Evolutionary conservation across 1,140 invertebrate species (phyloP), one percentile per base, ranked within the genome.

Genomic region (Brachionus paranguensis): DNA sequence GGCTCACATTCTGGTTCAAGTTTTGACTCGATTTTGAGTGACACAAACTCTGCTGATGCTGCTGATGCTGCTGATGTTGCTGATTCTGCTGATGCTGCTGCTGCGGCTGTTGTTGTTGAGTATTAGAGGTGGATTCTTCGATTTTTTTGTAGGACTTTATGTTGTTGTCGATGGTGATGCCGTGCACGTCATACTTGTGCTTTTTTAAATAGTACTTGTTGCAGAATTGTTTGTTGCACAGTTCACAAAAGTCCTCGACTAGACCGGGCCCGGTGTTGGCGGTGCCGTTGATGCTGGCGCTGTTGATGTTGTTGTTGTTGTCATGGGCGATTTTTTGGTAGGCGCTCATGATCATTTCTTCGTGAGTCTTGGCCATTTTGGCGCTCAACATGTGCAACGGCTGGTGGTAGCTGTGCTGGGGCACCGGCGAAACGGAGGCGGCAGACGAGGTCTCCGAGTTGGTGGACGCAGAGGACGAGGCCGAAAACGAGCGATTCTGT

Each of bases 171-270:
- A 72, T 78, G 24, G 29, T 33, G 55, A 84, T 72, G 27, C 83
- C 83, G 64, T 84, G 83, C 8, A 84, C 83, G 74, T 84, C 83
- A 47, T 41, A 65, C 50, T 74, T 74, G 55, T 84, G 83, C 41
- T 84, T 84, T 64, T 55, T 74, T 3, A 84, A 43, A 60, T 84
- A 84, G 43, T 84, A 84, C 53, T 84, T 84, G 74, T 84, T 84
- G 43, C 83, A 84, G 53, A 84, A 84, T 55, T 84, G 83, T 65
- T 84, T 84, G n/a, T 84, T 65, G 60, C 83, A 84, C 1, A 84
- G 11, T 29, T 84, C 83, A 45, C 83, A 84, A 84, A 84, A 84
- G 41, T 84, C 83, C 41, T 84, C 45, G 17, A 74, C 45, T 24
- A 84, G 14, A 10, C 60, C 53, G 33, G 33, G 0, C 0, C 0